Base-by-base conservation (phyloP, 2,113 vertebrate species). In the Anseranas semipalmata region DNA sequence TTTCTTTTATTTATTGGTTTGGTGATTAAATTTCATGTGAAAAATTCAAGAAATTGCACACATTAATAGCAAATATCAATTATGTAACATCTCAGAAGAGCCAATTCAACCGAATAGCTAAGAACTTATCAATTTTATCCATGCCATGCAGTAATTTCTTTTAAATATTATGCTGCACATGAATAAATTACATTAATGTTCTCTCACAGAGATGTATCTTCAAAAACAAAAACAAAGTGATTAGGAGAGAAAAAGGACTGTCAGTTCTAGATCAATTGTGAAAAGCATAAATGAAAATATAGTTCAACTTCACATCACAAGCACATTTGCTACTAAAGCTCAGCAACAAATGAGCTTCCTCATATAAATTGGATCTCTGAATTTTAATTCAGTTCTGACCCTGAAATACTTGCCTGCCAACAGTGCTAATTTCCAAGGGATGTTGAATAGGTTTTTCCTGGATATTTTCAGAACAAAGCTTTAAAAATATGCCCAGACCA, bases 51-150 rank as follows among this genome's bases (percentile, higher is more conserved):
- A 17, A 92, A 91, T 8, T 70, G 37, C 12, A 72, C 45, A 85
- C 15, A 89, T 83, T 92, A 78, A 85, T 37, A 80, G 53, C 81
- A 95, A 94, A 92, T 89, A 94, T 78, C 78, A 94, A 87, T 93
- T 90, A 68, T 60, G 24, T 45, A 84, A 68, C 52, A 6, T 81
- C 52, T 94, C 53, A 82, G 22, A 96, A 76, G 58, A 91, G 11
- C 9, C 71, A 86, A 7, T 85, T 91, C 59, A 85, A 92, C 27
- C 70, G 11, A 76, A 76, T 43, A 91, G 45, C 52, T 88, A 65
- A 94, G 59, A 93, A 85, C 17, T 6, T 32, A 82, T 43, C 43
- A 59, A 87, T 88, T 83, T 87, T 87, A 59, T 82, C 53, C 16
- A 68, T 46, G 50, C n/a, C 43, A 89, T 80, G 33, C 10, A 73